Percentiles rank a stretch among this genome's conserved stretches.
Conservation (phyloP, 2,888 invertebrate species). For the Xylocampa areola region DNA sequence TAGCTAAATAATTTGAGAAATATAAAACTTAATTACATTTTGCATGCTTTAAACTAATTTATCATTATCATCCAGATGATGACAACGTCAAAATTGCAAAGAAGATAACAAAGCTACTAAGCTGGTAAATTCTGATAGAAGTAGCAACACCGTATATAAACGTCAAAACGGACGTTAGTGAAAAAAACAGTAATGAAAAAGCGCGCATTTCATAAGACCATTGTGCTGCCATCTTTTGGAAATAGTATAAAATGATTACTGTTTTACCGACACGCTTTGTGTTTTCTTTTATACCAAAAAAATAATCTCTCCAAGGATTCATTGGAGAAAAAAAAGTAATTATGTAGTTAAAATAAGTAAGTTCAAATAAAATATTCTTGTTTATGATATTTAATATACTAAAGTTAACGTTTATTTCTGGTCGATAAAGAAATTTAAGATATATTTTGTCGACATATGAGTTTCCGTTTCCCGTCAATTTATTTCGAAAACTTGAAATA, state of each 20-base stretch:
- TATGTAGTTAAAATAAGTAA: too few relatives aligned
- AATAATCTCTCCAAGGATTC: background rate
- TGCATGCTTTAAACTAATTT: too few relatives aligned
- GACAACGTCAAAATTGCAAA: too few relatives aligned
- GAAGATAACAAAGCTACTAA: constrained; percentile 37
- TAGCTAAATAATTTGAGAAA: too few relatives aligned
- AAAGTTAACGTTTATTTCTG: too few relatives aligned
- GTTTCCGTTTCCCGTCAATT: constrained; percentile 48
- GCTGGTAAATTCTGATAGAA: constrained; percentile 39
- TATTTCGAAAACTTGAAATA: constrained; percentile 41
- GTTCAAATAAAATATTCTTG: background rate
- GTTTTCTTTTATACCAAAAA: background rate
- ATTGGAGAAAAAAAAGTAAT: background rate
- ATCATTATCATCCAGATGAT: too few relatives aligned
- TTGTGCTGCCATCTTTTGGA: constrained; percentile 74
- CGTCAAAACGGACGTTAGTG: constrained; percentile 71
- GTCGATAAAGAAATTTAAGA: background rate
- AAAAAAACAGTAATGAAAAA: constrained; percentile 70
- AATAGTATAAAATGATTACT: constrained; percentile 35
- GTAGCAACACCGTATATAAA: constrained; percentile 66
- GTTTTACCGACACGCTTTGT: constrained; percentile 57
- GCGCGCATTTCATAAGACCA: constrained; percentile 71
- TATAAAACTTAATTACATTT: too few relatives aligned
- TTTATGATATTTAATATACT: too few relatives aligned
- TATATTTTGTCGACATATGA: background rate